Evolutionary conservation across 2,113 vertebrate species (phyloP).

Genomic region (Brienomyrus longianalis): DNA sequence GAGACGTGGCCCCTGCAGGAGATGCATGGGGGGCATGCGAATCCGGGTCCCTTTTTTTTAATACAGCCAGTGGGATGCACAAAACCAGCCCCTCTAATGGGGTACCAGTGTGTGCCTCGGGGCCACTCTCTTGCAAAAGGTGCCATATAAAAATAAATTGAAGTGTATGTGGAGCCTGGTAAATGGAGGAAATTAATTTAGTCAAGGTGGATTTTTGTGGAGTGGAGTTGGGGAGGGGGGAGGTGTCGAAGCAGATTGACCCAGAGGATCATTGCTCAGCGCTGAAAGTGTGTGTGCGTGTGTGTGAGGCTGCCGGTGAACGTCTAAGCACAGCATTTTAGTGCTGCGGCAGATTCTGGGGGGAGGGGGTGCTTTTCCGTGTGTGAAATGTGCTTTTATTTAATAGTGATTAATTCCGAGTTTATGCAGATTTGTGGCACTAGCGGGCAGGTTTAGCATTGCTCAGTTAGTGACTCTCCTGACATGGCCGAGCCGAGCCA

Average conservation of each 20-base stretch:
- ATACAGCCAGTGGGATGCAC: neutral
- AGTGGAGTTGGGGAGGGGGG: neutral
- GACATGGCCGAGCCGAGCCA: too few species aligned
- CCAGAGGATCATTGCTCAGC: neutral
- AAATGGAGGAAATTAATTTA: slow-evolving; percentile 11
- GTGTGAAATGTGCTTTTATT: neutral
- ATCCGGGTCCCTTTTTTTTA: neutral
- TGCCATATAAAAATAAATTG: neutral
- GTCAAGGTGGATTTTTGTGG: slow-evolving; percentile 6
- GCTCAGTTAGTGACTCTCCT: neutral
- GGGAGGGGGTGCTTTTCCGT: neutral
- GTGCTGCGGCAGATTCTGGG: neutral
- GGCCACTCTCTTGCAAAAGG: neutral
- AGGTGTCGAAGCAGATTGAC: neutral
- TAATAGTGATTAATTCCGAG: neutral
- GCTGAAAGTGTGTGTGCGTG: slow-evolving; percentile 9
- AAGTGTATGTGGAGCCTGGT: slow-evolving; percentile 23
- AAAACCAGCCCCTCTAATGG: neutral
- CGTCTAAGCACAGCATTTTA: neutral
- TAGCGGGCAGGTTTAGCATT: neutral
- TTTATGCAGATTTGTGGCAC: neutral
- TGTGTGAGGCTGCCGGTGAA: neutral
- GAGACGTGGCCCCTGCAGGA: neutral
- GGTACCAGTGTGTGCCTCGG: neutral
- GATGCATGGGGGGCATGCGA: slow-evolving; percentile 32